Percentiles rank a stretch among this genome's conserved stretches.
Evolutionary conservation across 2,113 vertebrate genomes (phyloP).

Genomic region (Delphinapterus leucas): DNA sequence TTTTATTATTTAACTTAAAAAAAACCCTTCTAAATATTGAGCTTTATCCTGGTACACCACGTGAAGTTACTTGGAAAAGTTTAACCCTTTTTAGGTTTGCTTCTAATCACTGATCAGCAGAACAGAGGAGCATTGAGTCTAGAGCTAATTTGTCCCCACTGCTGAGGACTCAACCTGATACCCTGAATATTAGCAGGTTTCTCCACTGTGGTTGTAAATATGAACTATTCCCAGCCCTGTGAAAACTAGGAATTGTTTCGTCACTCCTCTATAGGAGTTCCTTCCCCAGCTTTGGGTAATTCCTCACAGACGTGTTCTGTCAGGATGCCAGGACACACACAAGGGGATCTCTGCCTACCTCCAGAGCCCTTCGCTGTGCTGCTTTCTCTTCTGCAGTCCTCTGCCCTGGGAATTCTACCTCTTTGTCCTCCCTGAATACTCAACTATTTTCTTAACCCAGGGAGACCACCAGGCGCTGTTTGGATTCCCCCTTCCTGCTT

Average conservation of each 20-base stretch:
- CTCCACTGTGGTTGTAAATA: not conserved
- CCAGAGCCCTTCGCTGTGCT: not conserved
- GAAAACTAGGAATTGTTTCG: not conserved
- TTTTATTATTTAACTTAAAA: not conserved
- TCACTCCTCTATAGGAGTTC: not conserved
- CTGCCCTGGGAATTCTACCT: not conserved
- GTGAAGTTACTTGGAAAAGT: not conserved
- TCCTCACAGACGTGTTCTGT: not conserved
- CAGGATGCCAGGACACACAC: not conserved
- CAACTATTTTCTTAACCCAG: not conserved
- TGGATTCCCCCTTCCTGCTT: not conserved
- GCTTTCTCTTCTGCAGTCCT: not conserved
- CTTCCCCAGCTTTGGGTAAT: not conserved
- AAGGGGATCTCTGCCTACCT: not conserved
- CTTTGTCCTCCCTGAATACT: not conserved
- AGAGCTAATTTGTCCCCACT: not conserved
- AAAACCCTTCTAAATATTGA: not conserved
- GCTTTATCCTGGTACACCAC: not conserved
- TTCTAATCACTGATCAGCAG: not conserved
- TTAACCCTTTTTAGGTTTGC: not conserved
- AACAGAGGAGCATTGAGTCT: not conserved
- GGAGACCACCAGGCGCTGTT: not conserved
- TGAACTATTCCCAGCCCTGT: not conserved
- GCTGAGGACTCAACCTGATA: not conserved
- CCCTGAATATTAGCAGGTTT: not conserved